A percentile compares a stretch with the other conserved stretches of the same genome.
These are phyloP conservation scores for Rhabdophis nuchalis DNA, from an alignment of 2,797 vertebrate genomes.

Conservation along the genomic window DNA sequence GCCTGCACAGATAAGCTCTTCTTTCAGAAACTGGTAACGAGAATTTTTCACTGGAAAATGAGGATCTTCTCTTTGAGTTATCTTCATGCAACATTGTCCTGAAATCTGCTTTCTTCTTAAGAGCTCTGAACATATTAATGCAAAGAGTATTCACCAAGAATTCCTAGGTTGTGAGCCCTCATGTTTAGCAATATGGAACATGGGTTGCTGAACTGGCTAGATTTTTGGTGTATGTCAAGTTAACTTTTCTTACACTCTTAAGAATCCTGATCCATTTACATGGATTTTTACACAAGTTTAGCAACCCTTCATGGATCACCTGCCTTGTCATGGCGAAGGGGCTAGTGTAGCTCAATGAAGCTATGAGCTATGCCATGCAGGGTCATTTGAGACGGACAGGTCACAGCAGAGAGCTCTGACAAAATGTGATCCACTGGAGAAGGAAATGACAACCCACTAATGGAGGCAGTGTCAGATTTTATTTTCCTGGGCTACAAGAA, in stretches of 20 bases:
- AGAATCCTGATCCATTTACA: not conserved
- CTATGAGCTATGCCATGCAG: too few species aligned
- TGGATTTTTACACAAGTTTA: not conserved
- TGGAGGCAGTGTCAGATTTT: too few species aligned
- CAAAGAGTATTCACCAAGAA: not conserved
- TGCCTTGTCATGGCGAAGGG: too few species aligned
- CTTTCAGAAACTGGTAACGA: not conserved
- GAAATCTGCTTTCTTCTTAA: not conserved
- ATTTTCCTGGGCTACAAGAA: too few species aligned
- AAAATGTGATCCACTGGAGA: too few species aligned
- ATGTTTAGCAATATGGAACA: not conserved
- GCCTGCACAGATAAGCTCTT: not conserved
- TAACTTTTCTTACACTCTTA: not conserved
- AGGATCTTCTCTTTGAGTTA: not conserved
- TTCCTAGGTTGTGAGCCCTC: not conserved
- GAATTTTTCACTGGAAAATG: not conserved
- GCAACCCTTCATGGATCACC: too few species aligned
- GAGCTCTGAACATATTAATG: not conserved
- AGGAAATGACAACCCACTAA: too few species aligned
- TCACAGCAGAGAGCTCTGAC: too few species aligned
- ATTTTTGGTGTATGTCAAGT: not conserved
- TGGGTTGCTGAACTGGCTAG: not conserved
- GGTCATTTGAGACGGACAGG: too few species aligned
- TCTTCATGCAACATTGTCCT: not conserved
- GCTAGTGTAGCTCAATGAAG: too few species aligned